Evolutionary conservation across 2,888 invertebrate genomes (phyloP).

Genomic region (Emesis furor): DNA sequence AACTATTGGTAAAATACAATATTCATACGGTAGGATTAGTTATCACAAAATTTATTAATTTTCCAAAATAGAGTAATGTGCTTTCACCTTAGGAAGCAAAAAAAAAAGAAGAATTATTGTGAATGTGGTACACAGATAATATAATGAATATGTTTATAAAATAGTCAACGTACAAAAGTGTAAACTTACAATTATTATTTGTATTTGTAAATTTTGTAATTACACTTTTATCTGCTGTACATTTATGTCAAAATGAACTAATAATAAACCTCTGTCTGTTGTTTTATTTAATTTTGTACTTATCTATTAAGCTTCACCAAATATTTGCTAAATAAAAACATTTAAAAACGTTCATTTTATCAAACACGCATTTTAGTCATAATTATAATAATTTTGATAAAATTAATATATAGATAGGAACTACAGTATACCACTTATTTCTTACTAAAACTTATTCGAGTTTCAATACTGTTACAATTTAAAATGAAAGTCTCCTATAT

Average conservation of each 20-base stretch:
- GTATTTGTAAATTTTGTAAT: not conserved
- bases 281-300: not conserved
- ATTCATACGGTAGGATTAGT: too few species aligned
- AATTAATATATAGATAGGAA: constrained; percentile 42
- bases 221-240: not conserved
- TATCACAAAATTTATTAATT: too few species aligned
- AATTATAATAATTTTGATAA: constrained; percentile 39
- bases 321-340: not conserved
- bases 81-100: too few species aligned
- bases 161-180: not conserved
- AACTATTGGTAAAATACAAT: too few species aligned
- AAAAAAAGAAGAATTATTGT: too few species aligned
- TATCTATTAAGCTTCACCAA: not conserved
- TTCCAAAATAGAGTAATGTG: too few species aligned
- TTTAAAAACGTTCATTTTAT: not conserved
- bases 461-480: not conserved
- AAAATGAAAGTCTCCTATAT: too few species aligned
- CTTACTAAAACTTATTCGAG: constrained; percentile 50
- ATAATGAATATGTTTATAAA: too few species aligned
- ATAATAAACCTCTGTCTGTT: not conserved
- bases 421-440: constrained; percentile 58
- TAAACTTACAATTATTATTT: too few species aligned
- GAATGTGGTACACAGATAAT: too few species aligned
- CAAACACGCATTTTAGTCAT: constrained; percentile 21
- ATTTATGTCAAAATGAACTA: not conserved